Percentiles rank a stretch among this genome's conserved stretches.
phyloP scores from a whole-genome alignment of 2,113 vertebrate species.

The Microtus ochrogaster region DNA sequence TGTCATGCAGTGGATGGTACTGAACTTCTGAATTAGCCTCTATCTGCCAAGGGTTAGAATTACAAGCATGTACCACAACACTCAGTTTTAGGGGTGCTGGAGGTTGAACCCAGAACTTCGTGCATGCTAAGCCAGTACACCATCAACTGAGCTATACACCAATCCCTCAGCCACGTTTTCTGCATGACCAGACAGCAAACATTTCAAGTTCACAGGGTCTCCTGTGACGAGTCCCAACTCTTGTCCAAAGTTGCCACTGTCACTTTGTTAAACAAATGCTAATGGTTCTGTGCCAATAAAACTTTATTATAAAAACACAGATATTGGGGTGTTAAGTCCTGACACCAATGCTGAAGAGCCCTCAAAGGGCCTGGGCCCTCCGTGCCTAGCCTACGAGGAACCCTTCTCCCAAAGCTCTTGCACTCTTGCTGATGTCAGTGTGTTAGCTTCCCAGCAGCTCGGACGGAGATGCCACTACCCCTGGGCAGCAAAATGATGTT shows the following conservation, averaged over 20 bases:
- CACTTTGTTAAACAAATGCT: background rate
- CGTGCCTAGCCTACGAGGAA: accelerated
- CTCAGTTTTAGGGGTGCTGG: background rate
- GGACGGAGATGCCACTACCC: background rate
- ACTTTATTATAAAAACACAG: background rate
- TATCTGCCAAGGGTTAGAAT: background rate
- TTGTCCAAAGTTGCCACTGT: background rate
- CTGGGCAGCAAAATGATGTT: slow-evolving; percentile 61
- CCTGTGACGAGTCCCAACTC: no score
- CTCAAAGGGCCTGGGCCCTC: no score
- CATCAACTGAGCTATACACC: background rate
- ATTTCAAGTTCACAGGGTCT: background rate
- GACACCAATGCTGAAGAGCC: background rate
- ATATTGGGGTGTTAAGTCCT: no score
- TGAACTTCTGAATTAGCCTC: background rate
- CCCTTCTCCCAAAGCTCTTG: accelerated
- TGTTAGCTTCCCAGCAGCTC: background rate
- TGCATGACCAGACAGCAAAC: background rate
- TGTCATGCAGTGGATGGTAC: background rate
- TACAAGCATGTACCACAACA: background rate
- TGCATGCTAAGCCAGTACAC: background rate
- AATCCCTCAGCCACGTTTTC: background rate
- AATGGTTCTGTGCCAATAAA: background rate
- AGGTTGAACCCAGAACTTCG: background rate
- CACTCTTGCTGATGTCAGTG: background rate